phyloP scores from a whole-genome alignment of 2,113 vertebrate genomes.

The Typhlomys cinereus region DNA sequence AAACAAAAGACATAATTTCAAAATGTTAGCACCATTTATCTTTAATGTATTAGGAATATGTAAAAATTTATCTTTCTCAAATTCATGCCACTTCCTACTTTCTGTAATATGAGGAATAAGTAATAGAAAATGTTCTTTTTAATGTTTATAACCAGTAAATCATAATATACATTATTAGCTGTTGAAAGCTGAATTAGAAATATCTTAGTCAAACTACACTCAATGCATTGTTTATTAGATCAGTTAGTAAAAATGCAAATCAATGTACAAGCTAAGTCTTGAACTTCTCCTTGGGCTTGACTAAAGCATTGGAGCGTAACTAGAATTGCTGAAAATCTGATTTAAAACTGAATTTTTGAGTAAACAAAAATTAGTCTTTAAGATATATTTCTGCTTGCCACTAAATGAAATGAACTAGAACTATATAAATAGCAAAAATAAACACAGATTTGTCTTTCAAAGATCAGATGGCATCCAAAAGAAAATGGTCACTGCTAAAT shows the following conservation, averaged over 20 bases:
- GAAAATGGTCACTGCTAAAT: neutral
- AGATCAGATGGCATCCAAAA: neutral
- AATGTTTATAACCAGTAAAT: neutral
- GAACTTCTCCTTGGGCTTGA: constrained; percentile 47
- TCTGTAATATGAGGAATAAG: neutral
- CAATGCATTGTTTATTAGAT: constrained; percentile 41
- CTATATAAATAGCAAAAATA: constrained; percentile 48
- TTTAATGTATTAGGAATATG: neutral
- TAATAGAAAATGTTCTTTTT: constrained; percentile 25
- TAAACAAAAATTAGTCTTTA: constrained; percentile 48
- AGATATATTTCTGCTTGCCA: constrained; percentile 15
- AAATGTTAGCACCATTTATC: neutral
- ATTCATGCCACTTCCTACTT: neutral
- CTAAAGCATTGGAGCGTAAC: constrained; percentile 46
- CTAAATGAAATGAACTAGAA: constrained; percentile 19
- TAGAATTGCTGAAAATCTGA: constrained; percentile 33
- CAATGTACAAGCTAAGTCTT: neutral
- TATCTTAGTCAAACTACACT: neutral
- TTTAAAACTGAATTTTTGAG: neutral
- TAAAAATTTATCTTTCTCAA: constrained; percentile 6
- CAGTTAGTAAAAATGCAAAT: constrained; percentile 46
- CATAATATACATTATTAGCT: neutral
- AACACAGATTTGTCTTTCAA: constrained; percentile 39
- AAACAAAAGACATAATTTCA: neutral
- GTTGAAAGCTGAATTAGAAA: neutral